Conservation (phyloP, 53 echinoderm and acorn worm species). For the Stichopus horrens region DNA sequence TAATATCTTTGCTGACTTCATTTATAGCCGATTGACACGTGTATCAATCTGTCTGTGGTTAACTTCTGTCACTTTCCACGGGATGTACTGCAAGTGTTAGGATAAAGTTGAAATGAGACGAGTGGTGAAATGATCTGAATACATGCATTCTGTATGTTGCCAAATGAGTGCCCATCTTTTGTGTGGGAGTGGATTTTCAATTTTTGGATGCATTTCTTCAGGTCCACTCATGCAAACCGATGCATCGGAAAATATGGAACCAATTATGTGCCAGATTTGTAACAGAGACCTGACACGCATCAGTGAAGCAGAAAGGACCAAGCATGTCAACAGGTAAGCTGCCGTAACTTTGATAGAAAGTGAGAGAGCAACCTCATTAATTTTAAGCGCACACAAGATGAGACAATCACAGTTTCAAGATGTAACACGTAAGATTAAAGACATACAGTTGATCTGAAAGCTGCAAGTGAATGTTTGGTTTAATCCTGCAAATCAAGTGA, state of each 20-base stretch:
- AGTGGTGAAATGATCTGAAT: too few relatives aligned
- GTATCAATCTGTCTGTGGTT: background rate
- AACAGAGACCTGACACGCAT: background rate
- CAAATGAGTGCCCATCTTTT: background rate
- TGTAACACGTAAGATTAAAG: too few relatives aligned
- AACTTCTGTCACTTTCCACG: background rate
- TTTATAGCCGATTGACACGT: background rate
- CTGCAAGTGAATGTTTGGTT: too few relatives aligned
- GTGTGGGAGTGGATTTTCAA: background rate
- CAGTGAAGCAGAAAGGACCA: background rate
- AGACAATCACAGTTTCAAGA: too few relatives aligned
- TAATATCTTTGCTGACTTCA: background rate
- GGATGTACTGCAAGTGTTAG: too few relatives aligned
- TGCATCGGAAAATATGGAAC: background rate
- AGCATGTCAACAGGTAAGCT: slow-evolving; percentile 1
- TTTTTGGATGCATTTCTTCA: background rate
- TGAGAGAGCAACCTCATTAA: too few relatives aligned
- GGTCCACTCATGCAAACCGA: background rate
- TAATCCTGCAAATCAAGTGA: too few relatives aligned
- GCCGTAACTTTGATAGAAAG: too few relatives aligned
- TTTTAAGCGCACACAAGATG: too few relatives aligned
- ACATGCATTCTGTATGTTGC: background rate
- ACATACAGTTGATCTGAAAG: too few relatives aligned
- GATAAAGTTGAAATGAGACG: too few relatives aligned
- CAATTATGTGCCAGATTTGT: background rate